Base-by-base conservation (phyloP, 2,113 vertebrate genomes). In the Malurus melanocephalus region DNA sequence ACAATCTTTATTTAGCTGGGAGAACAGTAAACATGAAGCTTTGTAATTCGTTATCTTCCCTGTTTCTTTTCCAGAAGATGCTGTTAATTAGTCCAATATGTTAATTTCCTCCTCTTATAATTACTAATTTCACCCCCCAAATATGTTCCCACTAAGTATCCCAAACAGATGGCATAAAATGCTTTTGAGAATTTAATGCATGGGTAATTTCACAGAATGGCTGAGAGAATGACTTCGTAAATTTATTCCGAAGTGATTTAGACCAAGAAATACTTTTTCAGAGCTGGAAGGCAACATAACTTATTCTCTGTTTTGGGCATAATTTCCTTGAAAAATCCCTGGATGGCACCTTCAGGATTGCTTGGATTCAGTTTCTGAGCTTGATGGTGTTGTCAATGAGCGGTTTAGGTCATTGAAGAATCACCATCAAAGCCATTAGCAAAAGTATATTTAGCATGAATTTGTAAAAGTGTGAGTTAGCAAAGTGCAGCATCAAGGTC, bases 31-130 rank as follows among this genome's bases (percentile, higher is more conserved):
- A 75, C 68, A 78, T 83, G 24, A 91, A 78, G 38, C 69, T 86
- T 89, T 65, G 43, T 90, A 92, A 87, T 79, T 92, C 73, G 11
- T 88, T 94, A 67, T 92, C 76, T 75, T 94, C 68, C 46, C 24
- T 78, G 60, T 89, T 76, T 89, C 89, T 88, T 92, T 91, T 87
- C 77, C 80, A 92, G 82, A 91, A 91, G 53, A 91, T 87, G 73
- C 89, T 93, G 87, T 92, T 93, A 95, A 93, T 94, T 94, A 94
- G 91, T 84, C 61, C 89, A 89, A 89, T 92, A 93, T 95, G 91
- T 84, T 87, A 93, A 94, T 96, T 89, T 93, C 73, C 23, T 71
- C 65, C 28, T 48, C 56, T 68, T 88, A 66, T 82, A 93, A 94
- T 84, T 90, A 73, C 92, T 87, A 93, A 64, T 61, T 88, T 93